Percentiles rank a stretch among this genome's conserved stretches.
phyloP scores from a whole-genome alignment of 2,888 invertebrate species.

The Pherbina coryleti region DNA sequence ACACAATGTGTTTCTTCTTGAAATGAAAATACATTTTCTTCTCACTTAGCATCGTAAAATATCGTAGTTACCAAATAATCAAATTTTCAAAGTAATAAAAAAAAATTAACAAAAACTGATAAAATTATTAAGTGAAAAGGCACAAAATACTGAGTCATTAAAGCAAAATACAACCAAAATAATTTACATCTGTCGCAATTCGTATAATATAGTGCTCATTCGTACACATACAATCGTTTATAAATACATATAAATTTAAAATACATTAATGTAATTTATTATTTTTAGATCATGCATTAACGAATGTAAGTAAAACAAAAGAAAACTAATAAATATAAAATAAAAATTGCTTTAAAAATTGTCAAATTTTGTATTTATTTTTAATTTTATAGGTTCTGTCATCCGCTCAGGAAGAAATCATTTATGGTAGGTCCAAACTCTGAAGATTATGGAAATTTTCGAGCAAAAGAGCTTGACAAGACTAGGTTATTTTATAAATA shows the following conservation, averaged over 20 bases:
- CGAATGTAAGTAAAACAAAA: not conserved
- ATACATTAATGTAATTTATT: constrained; percentile 1
- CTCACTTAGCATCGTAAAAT: not conserved
- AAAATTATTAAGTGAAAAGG: not conserved
- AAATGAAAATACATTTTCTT: not conserved
- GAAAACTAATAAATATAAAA: not conserved
- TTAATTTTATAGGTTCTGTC: not conserved
- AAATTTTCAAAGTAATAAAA: not conserved
- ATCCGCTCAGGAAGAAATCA: too few relatives aligned
- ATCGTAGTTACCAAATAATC: not conserved
- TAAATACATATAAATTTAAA: constrained; percentile 15
- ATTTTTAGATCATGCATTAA: constrained; percentile 1
- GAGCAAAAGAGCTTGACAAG: too few relatives aligned
- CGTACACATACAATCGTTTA: constrained; percentile 41
- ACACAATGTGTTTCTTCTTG: not conserved
- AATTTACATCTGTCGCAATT: constrained; percentile 44
- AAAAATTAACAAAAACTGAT: not conserved
- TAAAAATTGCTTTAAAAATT: constrained; percentile 24
- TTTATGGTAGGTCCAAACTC: too few relatives aligned
- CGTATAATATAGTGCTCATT: constrained; percentile 54
- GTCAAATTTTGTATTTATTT: not conserved
- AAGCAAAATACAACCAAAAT: constrained; percentile 51
- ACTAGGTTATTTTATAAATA: too few relatives aligned
- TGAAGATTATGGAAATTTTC: too few relatives aligned
- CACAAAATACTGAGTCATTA: constrained; percentile 2